phyloP scores from a whole-genome alignment of 2,113 vertebrate species.

The Tenrec ecaudatus region DNA sequence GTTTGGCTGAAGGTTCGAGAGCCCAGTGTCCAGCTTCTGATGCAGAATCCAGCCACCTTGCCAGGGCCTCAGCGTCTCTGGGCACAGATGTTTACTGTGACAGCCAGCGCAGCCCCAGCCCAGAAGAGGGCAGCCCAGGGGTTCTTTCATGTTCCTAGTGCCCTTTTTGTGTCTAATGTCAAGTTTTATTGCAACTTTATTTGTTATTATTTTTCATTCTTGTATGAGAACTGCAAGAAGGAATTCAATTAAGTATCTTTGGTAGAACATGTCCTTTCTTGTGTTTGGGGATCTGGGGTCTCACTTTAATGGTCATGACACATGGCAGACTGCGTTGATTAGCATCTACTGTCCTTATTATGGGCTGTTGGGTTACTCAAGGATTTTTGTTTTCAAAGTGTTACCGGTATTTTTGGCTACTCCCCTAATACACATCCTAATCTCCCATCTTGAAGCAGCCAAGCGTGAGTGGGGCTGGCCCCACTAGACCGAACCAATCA shows the following conservation, averaged over 20 bases:
- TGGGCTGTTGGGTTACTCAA: neutral
- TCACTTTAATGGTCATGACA: constrained; percentile 6
- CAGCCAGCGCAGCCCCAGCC: neutral
- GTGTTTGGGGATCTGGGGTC: neutral
- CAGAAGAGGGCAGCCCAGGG: neutral
- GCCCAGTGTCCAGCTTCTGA: neutral
- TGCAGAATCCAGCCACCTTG: neutral
- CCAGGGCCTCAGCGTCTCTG: neutral
- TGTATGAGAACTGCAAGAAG: constrained; percentile 35
- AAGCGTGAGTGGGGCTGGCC: neutral
- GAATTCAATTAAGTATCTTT: constrained; percentile 66
- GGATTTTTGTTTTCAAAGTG: neutral
- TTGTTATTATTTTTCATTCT: constrained; percentile 50
- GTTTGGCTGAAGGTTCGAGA: no score
- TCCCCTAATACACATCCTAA: neutral
- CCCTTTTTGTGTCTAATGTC: constrained; percentile 46
- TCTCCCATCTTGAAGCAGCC: neutral
- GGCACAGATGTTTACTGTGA: neutral
- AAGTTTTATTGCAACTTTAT: neutral
- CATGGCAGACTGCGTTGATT: neutral
- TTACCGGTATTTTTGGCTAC: neutral
- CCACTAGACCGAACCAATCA: neutral
- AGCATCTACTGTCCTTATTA: neutral
- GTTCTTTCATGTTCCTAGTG: neutral
- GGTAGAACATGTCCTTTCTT: constrained; percentile 32